Conservation (phyloP, 2,888 invertebrate species). For the Hirtodrosophila alboralis region DNA sequence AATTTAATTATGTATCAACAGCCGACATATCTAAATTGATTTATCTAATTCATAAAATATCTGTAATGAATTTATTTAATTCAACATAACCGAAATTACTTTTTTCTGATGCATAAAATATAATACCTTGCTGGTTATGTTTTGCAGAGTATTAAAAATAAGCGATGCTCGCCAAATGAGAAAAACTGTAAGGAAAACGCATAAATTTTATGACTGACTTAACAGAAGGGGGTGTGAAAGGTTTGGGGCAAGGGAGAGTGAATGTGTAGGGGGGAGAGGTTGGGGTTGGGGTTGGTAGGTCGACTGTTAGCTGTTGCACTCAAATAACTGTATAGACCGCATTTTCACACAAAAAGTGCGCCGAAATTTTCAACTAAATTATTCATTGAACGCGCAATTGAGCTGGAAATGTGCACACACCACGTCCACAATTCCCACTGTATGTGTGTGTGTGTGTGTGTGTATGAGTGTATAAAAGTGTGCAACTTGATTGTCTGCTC, state of each 20-base stretch:
- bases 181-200: conserved; percentile 64
- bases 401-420: conserved; percentile 72
- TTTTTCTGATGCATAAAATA: too few species aligned
- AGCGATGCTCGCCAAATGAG: conserved; percentile 35
- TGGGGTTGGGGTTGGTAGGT: too few species aligned
- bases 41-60: too few species aligned
- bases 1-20: too few species aligned
- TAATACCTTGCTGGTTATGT: too few species aligned
- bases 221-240: conserved; percentile 12
- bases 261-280: conserved; percentile 1
- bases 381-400: conserved; percentile 78
- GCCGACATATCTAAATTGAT: too few species aligned
- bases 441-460: conserved; percentile 9
- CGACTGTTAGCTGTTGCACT: conserved; percentile 46
- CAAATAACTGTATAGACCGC: conserved; percentile 59
- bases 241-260: too few species aligned
- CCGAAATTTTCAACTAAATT: conserved; percentile 78
- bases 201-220: conserved; percentile 76
- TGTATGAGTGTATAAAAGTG: conserved; percentile 14
- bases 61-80: too few species aligned
- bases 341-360: conserved; percentile 72
- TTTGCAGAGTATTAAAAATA: conserved; percentile 5
- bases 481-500: conserved; percentile 55
- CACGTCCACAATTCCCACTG: conserved; percentile 12
- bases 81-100: too few species aligned